phyloP scores from a whole-genome alignment of 2,797 vertebrate genomes.

The Lutjanus argentimaculatus region DNA sequence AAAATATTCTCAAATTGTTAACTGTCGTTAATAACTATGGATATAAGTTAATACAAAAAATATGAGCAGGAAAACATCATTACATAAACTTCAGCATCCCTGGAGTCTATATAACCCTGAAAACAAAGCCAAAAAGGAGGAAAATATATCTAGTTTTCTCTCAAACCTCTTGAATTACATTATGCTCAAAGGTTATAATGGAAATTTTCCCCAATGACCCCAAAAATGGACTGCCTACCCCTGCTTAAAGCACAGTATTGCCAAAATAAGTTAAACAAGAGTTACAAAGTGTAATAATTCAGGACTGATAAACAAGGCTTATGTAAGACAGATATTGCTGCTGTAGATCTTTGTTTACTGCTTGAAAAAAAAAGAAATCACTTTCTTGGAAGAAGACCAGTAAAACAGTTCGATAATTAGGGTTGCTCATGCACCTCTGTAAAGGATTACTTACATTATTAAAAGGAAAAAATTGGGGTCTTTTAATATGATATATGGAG shows the following conservation, averaged over 20 bases:
- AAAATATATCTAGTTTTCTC: no score
- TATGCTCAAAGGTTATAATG: no score
- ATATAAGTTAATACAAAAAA: no score
- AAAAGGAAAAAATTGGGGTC: neutral
- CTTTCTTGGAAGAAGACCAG: neutral
- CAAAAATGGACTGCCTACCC: no score
- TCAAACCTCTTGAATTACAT: no score
- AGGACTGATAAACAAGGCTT: neutral
- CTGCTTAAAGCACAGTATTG: neutral
- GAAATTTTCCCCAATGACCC: no score
- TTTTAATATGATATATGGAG: neutral
- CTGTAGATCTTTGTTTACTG: neutral
- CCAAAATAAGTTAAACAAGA: neutral
- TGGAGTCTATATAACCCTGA: no score
- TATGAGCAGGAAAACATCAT: no score
- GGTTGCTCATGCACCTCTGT: neutral
- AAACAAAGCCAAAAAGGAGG: no score
- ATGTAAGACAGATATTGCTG: neutral
- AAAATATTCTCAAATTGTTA: no score
- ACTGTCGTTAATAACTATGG: no score
- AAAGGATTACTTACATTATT: conserved; percentile 1
- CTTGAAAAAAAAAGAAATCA: neutral
- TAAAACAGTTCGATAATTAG: neutral
- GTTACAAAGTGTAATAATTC: neutral
- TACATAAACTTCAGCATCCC: no score